A percentile compares a stretch with the other conserved stretches of the same genome.
These are phyloP conservation scores for Melanotaenia parkinsoni DNA, from an alignment of 2,797 vertebrate genomes.

Conservation along the genomic window DNA sequence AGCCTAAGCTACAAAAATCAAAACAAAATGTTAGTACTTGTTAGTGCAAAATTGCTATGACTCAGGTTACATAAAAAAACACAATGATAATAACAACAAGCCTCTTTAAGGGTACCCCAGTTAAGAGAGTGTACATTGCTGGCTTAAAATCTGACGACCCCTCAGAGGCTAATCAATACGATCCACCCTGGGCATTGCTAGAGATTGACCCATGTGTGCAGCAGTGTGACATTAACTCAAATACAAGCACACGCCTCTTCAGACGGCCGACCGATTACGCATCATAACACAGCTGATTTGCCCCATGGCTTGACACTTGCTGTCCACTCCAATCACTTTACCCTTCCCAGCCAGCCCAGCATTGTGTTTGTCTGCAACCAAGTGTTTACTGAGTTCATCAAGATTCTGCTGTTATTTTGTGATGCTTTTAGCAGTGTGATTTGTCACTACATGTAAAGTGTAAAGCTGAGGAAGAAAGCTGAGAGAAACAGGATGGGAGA, in stretches of 20 bases:
- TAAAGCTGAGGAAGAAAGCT: constrained; percentile 38
- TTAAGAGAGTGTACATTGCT: constrained; percentile 22
- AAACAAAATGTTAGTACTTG: too few relatives aligned
- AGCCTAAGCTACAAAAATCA: not conserved
- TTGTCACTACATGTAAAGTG: constrained; percentile 67
- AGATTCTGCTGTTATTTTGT: constrained; percentile 34
- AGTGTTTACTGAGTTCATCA: constrained; percentile 54
- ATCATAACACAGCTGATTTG: constrained; percentile 78
- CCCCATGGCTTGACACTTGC: constrained; percentile 76
- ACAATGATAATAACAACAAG: not conserved
- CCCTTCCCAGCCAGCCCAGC: constrained; percentile 29
- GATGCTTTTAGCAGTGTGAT: constrained; percentile 50
- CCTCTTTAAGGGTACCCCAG: constrained; percentile 21
- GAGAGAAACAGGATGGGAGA: constrained; percentile 44
- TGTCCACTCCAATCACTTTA: constrained; percentile 74
- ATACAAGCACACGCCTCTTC: constrained; percentile 54
- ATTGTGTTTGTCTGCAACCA: constrained; percentile 47
- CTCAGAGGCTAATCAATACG: constrained; percentile 68
- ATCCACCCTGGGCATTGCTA: constrained; percentile 63
- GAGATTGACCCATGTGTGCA: constrained; percentile 54
- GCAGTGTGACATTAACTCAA: constrained; percentile 45
- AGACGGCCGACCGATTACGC: constrained; percentile 70
- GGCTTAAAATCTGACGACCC: constrained; percentile 55
- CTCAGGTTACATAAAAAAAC: not conserved
- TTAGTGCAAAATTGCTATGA: too few relatives aligned